Conservation (phyloP, 2,797 vertebrate species). For the Helarctos malayanus region DNA sequence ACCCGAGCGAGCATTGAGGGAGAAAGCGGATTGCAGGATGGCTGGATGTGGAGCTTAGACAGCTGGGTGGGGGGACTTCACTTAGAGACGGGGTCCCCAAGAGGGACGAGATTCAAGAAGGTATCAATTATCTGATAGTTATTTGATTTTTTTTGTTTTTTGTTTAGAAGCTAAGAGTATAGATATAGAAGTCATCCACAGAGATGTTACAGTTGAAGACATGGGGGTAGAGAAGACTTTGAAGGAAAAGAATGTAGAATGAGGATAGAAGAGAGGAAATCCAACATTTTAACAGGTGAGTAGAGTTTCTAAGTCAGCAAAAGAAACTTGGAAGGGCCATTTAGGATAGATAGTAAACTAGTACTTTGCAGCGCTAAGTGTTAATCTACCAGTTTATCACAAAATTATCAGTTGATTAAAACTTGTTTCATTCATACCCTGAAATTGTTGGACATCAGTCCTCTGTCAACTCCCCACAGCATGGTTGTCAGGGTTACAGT, state of each 20-base stretch:
- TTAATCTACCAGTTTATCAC: neutral
- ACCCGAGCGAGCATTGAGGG: neutral
- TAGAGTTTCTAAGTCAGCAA: neutral
- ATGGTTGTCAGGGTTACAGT: accelerated
- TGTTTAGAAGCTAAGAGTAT: constrained; percentile 41
- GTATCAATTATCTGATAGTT: neutral
- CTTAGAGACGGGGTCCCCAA: neutral
- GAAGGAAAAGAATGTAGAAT: constrained; percentile 1
- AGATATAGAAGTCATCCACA: neutral
- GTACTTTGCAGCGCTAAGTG: neutral
- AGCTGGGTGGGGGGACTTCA: neutral
- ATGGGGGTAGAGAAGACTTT: neutral
- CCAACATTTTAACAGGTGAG: neutral
- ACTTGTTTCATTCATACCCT: neutral
- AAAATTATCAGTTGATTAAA: neutral
- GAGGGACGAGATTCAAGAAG: neutral
- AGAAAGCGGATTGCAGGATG: neutral
- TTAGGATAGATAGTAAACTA: neutral
- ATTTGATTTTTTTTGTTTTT: neutral
- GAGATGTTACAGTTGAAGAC: constrained; percentile 14
- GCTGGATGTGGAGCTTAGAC: neutral
- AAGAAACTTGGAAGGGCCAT: neutral
- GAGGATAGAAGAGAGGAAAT: constrained; percentile 1
- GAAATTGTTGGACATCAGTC: neutral
- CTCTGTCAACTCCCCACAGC: no score